These are phyloP conservation scores for Aythya baeri DNA, from an alignment of 2,113 vertebrate species.

Conservation along the genomic window DNA sequence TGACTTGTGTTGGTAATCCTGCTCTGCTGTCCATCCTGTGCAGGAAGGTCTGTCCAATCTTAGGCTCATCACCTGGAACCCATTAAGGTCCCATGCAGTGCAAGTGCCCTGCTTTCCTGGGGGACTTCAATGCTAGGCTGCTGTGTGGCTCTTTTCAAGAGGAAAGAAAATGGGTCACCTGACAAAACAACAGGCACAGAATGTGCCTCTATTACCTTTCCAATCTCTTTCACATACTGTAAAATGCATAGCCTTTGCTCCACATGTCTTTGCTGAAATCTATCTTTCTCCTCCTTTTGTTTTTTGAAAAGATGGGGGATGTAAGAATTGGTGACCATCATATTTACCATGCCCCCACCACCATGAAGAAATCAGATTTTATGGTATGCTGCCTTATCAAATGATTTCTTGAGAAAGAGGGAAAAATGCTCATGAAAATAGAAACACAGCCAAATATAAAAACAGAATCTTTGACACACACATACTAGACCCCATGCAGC, in stretches of 20 bases:
- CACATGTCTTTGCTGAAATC: not conserved
- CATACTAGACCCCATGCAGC: conserved; percentile 37
- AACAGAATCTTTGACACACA: conserved; percentile 11
- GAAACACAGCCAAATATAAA: conserved; percentile 2
- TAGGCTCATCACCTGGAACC: not conserved
- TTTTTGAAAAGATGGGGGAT: not conserved
- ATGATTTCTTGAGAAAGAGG: rapidly evolving
- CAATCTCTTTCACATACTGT: not conserved
- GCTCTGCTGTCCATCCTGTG: rapidly evolving
- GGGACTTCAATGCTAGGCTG: not conserved
- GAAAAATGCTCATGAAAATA: not conserved
- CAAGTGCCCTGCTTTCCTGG: rapidly evolving
- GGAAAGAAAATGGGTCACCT: not conserved
- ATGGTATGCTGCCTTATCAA: not conserved
- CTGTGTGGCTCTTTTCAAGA: rapidly evolving
- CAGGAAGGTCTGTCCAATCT: rapidly evolving
- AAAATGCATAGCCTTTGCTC: not conserved
- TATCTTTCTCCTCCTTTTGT: not conserved
- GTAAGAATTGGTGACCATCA: not conserved
- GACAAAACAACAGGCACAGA: not conserved
- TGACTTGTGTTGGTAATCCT: rapidly evolving
- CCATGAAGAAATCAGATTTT: not conserved
- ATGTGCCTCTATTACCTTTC: not conserved
- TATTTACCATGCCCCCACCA: not conserved
- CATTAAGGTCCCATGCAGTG: rapidly evolving